These are phyloP conservation scores for Drosophila niveifrons DNA, from an alignment of 2,888 invertebrate species.

Conservation along the genomic window DNA sequence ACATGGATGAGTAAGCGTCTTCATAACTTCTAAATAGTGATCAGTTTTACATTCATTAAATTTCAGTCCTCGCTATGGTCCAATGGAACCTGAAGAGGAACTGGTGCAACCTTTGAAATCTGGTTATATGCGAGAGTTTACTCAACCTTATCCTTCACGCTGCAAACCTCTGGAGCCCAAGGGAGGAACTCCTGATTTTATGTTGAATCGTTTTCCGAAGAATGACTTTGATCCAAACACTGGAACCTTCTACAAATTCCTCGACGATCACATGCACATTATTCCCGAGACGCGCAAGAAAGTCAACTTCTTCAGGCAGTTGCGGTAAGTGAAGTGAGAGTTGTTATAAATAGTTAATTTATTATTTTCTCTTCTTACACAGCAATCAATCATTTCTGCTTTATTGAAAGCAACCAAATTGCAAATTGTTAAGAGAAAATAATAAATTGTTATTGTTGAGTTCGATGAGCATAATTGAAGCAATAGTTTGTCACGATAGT, in stretches of 20 bases:
- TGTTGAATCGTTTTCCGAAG: conserved; percentile 69
- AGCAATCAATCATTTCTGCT: conserved; percentile 67
- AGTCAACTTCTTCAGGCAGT: conserved; percentile 67
- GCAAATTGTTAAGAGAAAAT: conserved; percentile 13
- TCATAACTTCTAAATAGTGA: fast-evolving
- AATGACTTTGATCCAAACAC: conserved; percentile 66
- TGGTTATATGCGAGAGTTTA: conserved; percentile 55
- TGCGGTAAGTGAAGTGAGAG: conserved; percentile 47
- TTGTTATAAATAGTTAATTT: neutral
- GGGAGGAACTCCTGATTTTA: conserved; percentile 53
- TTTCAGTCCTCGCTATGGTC: conserved; percentile 64
- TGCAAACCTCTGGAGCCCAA: conserved; percentile 48
- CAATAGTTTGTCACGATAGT: neutral
- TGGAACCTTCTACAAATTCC: conserved; percentile 62
- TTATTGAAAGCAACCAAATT: conserved; percentile 43
- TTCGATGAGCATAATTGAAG: conserved; percentile 1
- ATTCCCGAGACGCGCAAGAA: conserved; percentile 60
- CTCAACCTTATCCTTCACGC: conserved; percentile 51
- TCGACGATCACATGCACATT: conserved; percentile 67
- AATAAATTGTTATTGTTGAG: conserved; percentile 12
- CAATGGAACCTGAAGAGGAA: conserved; percentile 37
- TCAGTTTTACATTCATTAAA: neutral
- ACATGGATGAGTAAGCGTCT: conserved; percentile 67
- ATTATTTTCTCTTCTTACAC: neutral
- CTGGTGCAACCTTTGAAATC: conserved; percentile 48